Percentiles rank a stretch among this genome's conserved stretches.
These are phyloP conservation scores for Sarcophaga caerulescens DNA, from an alignment of 2,888 invertebrate species.

Conservation along the genomic window DNA sequence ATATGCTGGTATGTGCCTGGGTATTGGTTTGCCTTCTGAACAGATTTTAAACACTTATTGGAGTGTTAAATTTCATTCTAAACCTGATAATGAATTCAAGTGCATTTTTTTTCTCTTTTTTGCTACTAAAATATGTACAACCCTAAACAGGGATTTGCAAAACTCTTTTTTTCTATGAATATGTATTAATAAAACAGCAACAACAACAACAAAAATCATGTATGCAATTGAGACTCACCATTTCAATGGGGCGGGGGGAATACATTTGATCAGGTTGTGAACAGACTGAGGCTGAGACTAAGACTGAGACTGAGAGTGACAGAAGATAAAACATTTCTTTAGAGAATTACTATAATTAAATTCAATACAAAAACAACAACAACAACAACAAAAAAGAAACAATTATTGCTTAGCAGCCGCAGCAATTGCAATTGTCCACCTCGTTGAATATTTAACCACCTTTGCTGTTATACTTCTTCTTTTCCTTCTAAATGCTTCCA, in stretches of 20 bases:
- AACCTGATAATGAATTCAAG: constrained; percentile 69
- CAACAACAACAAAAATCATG: constrained; percentile 37
- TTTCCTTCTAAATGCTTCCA: not conserved
- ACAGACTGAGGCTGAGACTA: not conserved
- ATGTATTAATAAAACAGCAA: not conserved
- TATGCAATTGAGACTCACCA: not conserved
- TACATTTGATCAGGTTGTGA: not conserved
- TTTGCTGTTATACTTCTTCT: constrained; percentile 24
- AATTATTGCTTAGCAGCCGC: constrained; percentile 76
- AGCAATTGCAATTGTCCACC: constrained; percentile 79
- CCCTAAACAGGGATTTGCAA: constrained; percentile 19
- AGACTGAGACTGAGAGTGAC: not conserved
- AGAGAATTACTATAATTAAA: constrained; percentile 79
- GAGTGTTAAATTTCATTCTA: constrained; percentile 67
- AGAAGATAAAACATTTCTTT: constrained; percentile 64
- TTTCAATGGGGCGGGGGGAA: not conserved
- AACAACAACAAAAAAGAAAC: too few species aligned
- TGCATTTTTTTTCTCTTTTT: constrained; percentile 61
- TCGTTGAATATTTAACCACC: constrained; percentile 70
- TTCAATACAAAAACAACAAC: constrained; percentile 69
- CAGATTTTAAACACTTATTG: constrained; percentile 61
- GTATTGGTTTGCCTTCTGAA: constrained; percentile 37
- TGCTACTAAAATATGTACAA: constrained; percentile 26
- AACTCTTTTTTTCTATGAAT: not conserved
- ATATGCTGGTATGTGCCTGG: constrained; percentile 16